Evolutionary conservation across 1,140 invertebrate species (phyloP).

Genomic region (Trigoniulus corallinus): DNA sequence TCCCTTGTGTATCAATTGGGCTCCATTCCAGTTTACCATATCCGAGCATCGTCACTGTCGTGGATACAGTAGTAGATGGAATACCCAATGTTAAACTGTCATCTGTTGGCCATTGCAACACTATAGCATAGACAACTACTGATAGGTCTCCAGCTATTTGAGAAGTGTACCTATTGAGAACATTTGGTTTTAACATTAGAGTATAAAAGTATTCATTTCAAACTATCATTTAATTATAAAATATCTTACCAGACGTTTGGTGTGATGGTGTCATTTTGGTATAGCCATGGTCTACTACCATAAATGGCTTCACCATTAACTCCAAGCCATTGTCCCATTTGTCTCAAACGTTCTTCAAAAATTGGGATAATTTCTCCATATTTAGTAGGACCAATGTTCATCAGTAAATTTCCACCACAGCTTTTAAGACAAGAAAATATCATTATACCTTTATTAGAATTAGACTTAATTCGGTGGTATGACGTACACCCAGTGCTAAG

Average conservation of each 20-base stretch:
- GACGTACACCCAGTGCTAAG: too few relatives aligned
- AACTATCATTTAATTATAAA: background rate
- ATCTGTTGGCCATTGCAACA: background rate
- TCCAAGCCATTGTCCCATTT: constrained; percentile 50
- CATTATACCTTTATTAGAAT: constrained; percentile 5
- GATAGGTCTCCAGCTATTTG: background rate
- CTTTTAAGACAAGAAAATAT: too few relatives aligned
- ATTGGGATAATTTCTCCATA: constrained; percentile 75
- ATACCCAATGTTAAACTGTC: background rate
- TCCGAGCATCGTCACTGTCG: background rate
- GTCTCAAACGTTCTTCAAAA: constrained; percentile 65
- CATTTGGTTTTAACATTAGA: background rate
- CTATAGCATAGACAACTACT: background rate
- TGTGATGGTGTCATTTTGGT: constrained; percentile 64
- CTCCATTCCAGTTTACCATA: background rate
- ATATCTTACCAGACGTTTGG: constrained; percentile 32
- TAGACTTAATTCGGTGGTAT: background rate
- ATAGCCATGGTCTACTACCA: constrained; percentile 48
- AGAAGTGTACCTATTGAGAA: background rate
- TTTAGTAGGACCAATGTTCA: constrained; percentile 81
- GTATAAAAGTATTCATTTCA: background rate
- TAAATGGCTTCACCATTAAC: constrained; percentile 84
- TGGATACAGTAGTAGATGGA: background rate
- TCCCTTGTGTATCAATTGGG: background rate
- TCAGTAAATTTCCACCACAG: constrained; percentile 73